A percentile compares a stretch with the other conserved stretches of the same genome.
Conservation (phyloP, 2,888 invertebrate genomes). For the Melipona bicolor region DNA sequence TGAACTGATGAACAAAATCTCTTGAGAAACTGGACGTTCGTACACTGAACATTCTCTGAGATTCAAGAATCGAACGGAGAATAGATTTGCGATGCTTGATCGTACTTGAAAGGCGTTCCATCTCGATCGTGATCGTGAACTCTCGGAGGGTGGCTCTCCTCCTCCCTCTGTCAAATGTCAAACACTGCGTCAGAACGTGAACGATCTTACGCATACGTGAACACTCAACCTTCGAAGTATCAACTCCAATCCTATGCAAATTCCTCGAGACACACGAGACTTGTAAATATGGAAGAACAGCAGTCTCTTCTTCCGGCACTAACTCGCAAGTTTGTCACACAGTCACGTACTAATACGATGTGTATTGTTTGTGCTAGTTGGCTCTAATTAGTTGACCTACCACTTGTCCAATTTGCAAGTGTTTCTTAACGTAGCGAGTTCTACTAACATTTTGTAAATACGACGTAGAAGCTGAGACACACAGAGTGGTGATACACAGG, state of each 20-base stretch:
- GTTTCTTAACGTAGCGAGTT: background rate
- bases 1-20: background rate
- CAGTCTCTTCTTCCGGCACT: background rate
- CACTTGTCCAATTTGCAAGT: background rate
- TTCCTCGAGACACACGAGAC: background rate
- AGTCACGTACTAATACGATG: slow-evolving; percentile 27
- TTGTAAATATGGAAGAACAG: slow-evolving; percentile 20
- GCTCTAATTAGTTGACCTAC: background rate
- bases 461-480: background rate
- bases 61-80: slow-evolving; percentile 46
- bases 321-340: background rate
- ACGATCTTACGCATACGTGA: slow-evolving; percentile 19
- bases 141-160: slow-evolving; percentile 40
- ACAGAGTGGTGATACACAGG: background rate
- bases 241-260: background rate
- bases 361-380: slow-evolving; percentile 22
- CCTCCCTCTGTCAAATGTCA: slow-evolving; percentile 23
- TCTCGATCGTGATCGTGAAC: slow-evolving; percentile 53
- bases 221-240: slow-evolving; percentile 17
- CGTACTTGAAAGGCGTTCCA: slow-evolving; percentile 20
- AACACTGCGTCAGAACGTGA: slow-evolving; percentile 5
- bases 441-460: slow-evolving; percentile 18
- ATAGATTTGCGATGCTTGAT: slow-evolving; percentile 47
- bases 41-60: too few relatives aligned
- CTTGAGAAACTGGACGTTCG: background rate